These are phyloP conservation scores for Sisor rabdophorus DNA, from an alignment of 2,113 vertebrate genomes.

Conservation along the genomic window DNA sequence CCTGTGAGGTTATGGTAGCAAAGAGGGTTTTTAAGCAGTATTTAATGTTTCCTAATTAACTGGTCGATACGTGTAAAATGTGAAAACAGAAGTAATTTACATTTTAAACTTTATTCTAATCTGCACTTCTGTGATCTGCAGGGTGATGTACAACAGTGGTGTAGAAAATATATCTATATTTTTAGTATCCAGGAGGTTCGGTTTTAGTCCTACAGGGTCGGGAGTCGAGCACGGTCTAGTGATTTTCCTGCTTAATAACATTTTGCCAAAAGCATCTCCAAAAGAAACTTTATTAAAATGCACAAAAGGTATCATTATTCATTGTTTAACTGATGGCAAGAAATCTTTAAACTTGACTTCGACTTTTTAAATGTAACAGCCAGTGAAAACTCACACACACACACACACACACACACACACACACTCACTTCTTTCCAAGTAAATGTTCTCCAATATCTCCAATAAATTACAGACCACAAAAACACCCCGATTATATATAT, in stretches of 20 bases:
- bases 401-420: neutral
- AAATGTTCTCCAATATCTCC: neutral
- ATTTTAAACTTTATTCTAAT: too few species aligned
- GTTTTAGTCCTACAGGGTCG: neutral
- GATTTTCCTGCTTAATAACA: neutral
- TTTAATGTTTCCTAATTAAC: neutral
- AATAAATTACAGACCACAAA: neutral
- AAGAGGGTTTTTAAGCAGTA: too few species aligned
- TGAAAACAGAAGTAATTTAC: neutral
- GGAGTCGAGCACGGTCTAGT: neutral
- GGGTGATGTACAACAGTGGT: neutral
- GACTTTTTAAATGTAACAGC: neutral
- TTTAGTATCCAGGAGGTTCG: neutral
- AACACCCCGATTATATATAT: neutral
- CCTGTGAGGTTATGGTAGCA: too few species aligned
- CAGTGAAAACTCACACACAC: neutral
- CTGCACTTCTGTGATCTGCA: neutral
- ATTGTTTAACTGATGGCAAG: conserved; percentile 21
- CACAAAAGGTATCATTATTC: conserved; percentile 21
- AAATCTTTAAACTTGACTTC: conserved; percentile 8
- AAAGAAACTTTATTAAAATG: conserved; percentile 15
- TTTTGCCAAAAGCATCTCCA: conserved; percentile 6
- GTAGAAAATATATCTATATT: neutral
- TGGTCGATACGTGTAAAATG: neutral
- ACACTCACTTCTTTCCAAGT: neutral